phyloP scores from a whole-genome alignment of 2,797 vertebrate species.

The Neosalanx taihuensis region DNA sequence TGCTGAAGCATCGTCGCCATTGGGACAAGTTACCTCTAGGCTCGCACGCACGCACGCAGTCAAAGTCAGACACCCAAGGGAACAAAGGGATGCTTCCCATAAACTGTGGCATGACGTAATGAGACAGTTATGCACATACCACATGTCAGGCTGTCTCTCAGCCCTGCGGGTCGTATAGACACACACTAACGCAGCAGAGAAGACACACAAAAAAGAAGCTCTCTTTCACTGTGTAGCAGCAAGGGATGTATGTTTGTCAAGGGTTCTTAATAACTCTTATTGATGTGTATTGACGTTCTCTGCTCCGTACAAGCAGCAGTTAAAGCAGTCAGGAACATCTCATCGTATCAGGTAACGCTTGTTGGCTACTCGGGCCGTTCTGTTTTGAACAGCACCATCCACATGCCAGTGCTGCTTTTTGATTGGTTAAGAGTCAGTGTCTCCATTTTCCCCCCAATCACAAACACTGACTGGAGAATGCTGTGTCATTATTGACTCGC shows the following conservation, averaged over 20 bases:
- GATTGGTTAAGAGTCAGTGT: too few relatives aligned
- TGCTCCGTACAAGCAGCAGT: too few relatives aligned
- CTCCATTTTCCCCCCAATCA: neutral
- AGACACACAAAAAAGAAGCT: neutral
- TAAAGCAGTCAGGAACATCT: too few relatives aligned
- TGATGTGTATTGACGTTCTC: too few relatives aligned
- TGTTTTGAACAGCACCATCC: too few relatives aligned
- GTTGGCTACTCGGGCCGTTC: too few relatives aligned
- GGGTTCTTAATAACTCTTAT: neutral
- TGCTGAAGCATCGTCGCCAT: neutral
- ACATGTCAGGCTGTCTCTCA: slow-evolving; percentile 57
- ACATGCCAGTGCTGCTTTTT: too few relatives aligned
- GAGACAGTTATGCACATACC: slow-evolving; percentile 63
- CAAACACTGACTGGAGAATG: neutral
- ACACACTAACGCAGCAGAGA: neutral
- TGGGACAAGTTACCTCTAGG: neutral
- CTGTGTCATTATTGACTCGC: neutral
- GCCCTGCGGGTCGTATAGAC: slow-evolving; percentile 48
- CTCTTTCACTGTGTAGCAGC: neutral
- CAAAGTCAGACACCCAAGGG: slow-evolving; percentile 47
- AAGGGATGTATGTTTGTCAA: neutral
- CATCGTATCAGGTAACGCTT: too few relatives aligned
- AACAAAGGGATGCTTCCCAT: slow-evolving; percentile 61
- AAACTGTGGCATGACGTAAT: slow-evolving; percentile 60
- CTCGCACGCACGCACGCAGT: slow-evolving; percentile 26